Base-by-base conservation (phyloP, 1,140 invertebrate genomes). In the Psilanteris sp. region DNA sequence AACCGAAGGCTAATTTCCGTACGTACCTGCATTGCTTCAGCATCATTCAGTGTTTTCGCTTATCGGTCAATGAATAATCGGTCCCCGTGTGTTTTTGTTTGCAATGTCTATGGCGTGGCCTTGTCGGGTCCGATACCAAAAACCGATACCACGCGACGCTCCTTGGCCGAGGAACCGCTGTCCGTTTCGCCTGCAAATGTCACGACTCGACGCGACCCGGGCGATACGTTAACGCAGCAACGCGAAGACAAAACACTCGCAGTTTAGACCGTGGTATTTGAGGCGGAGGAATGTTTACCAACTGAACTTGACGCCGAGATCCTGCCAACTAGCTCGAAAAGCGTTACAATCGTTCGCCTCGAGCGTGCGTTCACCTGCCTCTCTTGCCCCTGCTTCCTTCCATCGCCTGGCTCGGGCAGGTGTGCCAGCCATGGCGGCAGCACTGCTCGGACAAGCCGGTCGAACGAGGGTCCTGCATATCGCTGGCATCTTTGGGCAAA, bases 11-110 rank as follows among this genome's bases (percentile, higher is more conserved):
- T n/a, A n/a, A n/a, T n/a, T n/a, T 7, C 8, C 1, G 1, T 7
- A 8, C n/a, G 18, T 76, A 76, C 73, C 73, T 76, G 73, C 73
- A 76, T 76, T 76, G 73, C 73, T 76, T 70, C 64, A 76, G 73
- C 73, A 76, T 76, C 68, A 64, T 71, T 71, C 48, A 37, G 13
- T 32, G 57, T 62, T 62, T 55, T 39, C 32, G 32, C 39, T 54
- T 7, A n/a, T 62, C 55, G 20, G 29, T 14, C 15, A 24, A 54
- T 15, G 27, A 52, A 44, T 41, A 52, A 54, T 43, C 50, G 50
- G 67, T 39, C 39, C 54, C 37, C 1, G n/a, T 11, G 29, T 29
- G n/a, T 59, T 44, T 67, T 70, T 64, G 31, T 68, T 57, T 57
- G 22, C n/a, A 11, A 52, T 15, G 13, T 15, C 26, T 27, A 29